Base-by-base conservation (phyloP, 2,113 vertebrate species). In the Prunella fulvescens region DNA sequence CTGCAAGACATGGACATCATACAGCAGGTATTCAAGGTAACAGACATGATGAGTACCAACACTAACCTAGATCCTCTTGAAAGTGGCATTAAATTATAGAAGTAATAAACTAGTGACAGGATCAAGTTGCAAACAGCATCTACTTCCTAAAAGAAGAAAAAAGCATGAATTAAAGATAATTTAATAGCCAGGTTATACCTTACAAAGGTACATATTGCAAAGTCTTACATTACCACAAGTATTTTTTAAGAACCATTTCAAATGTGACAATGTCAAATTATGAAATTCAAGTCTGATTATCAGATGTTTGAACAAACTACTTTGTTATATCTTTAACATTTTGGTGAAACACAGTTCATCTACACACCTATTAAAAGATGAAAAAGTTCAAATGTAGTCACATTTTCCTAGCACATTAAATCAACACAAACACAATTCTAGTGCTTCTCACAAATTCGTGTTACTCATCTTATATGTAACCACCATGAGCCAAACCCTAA, bases 1-100 rank as follows among this genome's bases (percentile, higher is more conserved):
- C 6, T n/a, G 17, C 20, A 92, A 73, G 18, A 62, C 9, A 26
- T 16, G 24, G 47, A 54, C 22, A 56, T 47, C 47, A 44, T 40
- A 66, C 19, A 83, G 66, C 1, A 2, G 17, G 7, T 11, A 78
- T 60, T 42, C 44, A 88, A 86, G 54, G 48, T 58, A 94, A 84
- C 11, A 72, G 7, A 66, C 20, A 73, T 17, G 22, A 84, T 37
- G 13, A 86, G 88, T 60, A 83, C 4, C 72, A 90, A 26, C 39
- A 97, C 98, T 98, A 93, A 99, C 99, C 99, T 99, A 95, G 99
- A 99, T 94, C 99, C 99, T 97, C 99, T 98, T 86, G 99, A 99
- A 58, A 99, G 98, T 24, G 99, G 99, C 99, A 99, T 99, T 97
- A 99, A 98, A 92, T 99, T 99, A 96, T 99, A 99, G 97, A 99